A percentile compares a stretch with the other conserved stretches of the same genome.
phyloP scores from a whole-genome alignment of 2,888 invertebrate species.

The Vesta saturnalis region DNA sequence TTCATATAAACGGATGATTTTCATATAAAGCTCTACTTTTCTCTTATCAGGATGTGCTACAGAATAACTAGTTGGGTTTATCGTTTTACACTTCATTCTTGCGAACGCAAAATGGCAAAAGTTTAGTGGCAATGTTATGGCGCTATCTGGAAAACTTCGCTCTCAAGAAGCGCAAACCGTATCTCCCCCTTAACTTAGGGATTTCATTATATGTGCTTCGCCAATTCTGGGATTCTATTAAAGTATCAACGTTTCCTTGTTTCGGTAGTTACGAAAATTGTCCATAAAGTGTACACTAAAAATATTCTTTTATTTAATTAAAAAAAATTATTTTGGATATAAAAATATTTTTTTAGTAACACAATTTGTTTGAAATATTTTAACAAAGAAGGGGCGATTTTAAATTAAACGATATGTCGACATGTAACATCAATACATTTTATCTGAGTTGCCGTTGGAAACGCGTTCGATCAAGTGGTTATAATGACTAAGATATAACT shows the following conservation, averaged over 20 bases:
- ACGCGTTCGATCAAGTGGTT: conserved; percentile 46
- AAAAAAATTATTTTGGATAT: conserved; percentile 5
- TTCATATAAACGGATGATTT: conserved; percentile 16
- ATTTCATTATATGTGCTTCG: conserved; percentile 49
- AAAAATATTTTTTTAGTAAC: not conserved
- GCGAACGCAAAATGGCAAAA: conserved; percentile 59
- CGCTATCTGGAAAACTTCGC: conserved; percentile 46
- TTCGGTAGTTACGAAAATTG: conserved; percentile 28
- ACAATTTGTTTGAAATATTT: not conserved
- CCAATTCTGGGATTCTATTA: conserved; percentile 48
- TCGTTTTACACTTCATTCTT: conserved; percentile 59
- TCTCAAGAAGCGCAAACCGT: conserved; percentile 35
- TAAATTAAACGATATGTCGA: conserved; percentile 35
- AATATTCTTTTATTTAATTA: conserved; percentile 7
- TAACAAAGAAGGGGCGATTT: conserved; percentile 23
- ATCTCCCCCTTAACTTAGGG: conserved; percentile 30
- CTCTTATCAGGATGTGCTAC: conserved; percentile 28
- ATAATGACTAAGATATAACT: conserved; percentile 47
- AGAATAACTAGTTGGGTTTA: conserved; percentile 58
- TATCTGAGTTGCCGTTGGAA: conserved; percentile 47
- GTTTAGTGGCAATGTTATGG: conserved; percentile 47
- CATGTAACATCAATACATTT: conserved; percentile 45
- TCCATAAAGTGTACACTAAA: conserved; percentile 27
- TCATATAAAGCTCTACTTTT: conserved; percentile 22
- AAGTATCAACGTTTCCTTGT: conserved; percentile 46